Evolutionary conservation across 2,888 invertebrate genomes (phyloP).

Genomic region (Cetonia aurata): DNA sequence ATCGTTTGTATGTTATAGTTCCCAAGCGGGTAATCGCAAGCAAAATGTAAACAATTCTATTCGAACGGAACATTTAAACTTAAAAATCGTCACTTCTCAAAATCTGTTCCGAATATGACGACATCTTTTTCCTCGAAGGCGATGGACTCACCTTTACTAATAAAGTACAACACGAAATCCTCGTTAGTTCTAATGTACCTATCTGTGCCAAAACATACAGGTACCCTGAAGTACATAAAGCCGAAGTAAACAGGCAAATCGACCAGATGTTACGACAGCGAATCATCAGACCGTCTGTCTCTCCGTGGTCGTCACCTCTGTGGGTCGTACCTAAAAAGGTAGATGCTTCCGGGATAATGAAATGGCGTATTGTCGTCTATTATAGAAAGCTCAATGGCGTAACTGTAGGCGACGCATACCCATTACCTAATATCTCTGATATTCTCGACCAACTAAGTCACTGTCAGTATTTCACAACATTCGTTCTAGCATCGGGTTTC

Average conservation of each 20-base stretch:
- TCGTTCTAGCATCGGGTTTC: conserved; percentile 38
- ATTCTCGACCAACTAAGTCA: conserved; percentile 45
- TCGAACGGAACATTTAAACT: conserved; percentile 31
- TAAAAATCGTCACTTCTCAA: conserved; percentile 37
- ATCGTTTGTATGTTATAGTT: too few relatives aligned
- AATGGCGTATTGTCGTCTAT: conserved; percentile 40
- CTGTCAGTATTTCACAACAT: not conserved
- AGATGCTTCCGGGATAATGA: conserved; percentile 26
- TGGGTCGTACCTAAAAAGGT: not conserved
- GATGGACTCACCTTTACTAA: too few relatives aligned
- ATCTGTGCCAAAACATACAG: conserved; percentile 39
- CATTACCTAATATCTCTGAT: conserved; percentile 49
- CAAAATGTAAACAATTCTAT: not conserved
- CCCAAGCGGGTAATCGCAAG: too few relatives aligned
- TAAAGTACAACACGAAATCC: too few relatives aligned
- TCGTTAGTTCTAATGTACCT: not conserved
- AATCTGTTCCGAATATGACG: conserved; percentile 22
- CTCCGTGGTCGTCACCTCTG: not conserved
- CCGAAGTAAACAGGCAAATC: conserved; percentile 38
- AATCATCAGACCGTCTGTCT: conserved; percentile 26
- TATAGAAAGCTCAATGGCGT: conserved; percentile 36
- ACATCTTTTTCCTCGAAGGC: too few relatives aligned
- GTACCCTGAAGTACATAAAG: conserved; percentile 30
- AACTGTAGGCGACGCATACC: conserved; percentile 54
- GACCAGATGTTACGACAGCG: conserved; percentile 39